Base-by-base conservation (phyloP, 2,797 vertebrate genomes). In the Phyllotis vaccarum region DNA sequence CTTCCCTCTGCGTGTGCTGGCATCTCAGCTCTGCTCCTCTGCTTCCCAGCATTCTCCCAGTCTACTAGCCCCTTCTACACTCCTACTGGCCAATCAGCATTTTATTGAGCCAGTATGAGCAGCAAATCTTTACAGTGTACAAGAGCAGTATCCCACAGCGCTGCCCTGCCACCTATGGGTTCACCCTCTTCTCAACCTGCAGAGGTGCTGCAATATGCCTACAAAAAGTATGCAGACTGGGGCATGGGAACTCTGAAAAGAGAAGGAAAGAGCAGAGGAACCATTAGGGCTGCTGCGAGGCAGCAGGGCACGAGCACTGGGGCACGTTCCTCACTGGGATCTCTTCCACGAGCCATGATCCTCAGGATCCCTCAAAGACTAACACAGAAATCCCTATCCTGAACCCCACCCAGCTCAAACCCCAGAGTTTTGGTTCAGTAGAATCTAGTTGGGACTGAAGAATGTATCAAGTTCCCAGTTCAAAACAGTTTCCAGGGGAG, bases 231-330 rank as follows among this genome's bases (percentile, higher is more conserved):
- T 16, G 24, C 22, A 37, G 22, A 21, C 7, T 2, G 7, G 46
- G 17, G 52, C 52, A 16, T 56, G 0, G 3, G 29, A 37, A 43
- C 78, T n/a, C 37, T 13, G 68, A 22, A 54, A 81, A 21, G 14
- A 72, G n/a, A 66, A 0, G 31, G 19, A 27, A 75, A 29, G 37
- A 24, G 22, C 24, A n/a, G 70, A 46, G 54, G 54, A 60, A 3
- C 76, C 27, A 0, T 6, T 58, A 74, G 52, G n/a, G 74, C 24
- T 3, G 22, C 27, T 12, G 5, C 0, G 60, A 52, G 19, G 43
- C 0, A 10, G 6, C 0, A 54, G 52, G 24, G 43, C 0, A 10
- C 89, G 49, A 3, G 0, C 11, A 13, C 21, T 1, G 0, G 24
- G 2, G 6, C 17, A 52, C 2, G 21, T 37, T 13, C 37, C 22